Conservation (phyloP, 2,113 vertebrate species). For the Manacus vitellinus region DNA sequence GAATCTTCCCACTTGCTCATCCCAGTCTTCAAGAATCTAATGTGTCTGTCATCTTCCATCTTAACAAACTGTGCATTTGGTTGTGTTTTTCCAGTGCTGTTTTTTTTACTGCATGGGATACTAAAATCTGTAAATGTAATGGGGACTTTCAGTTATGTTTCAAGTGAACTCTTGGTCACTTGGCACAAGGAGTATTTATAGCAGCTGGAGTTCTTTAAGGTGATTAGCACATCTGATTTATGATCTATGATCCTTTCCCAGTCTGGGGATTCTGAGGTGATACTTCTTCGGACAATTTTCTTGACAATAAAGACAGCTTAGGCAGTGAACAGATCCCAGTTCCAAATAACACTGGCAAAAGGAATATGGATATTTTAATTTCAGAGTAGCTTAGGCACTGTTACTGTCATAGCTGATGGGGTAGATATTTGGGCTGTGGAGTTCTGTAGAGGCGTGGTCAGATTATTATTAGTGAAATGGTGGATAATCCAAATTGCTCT, state of each 20-base stretch:
- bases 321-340: not conserved
- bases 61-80: not conserved
- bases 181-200: not conserved
- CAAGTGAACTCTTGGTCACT: not conserved
- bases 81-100: not conserved
- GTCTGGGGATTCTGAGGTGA: not conserved
- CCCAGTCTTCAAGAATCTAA: not conserved
- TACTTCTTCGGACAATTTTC: not conserved
- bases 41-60: not conserved
- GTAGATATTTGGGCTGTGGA: not conserved
- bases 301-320: not conserved
- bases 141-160: not conserved
- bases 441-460: not conserved
- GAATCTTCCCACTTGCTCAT: not conserved
- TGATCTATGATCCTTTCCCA: not conserved
- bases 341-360: not conserved
- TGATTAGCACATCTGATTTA: not conserved
- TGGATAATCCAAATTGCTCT: not conserved
- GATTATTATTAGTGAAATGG: not conserved
- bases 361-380: not conserved
- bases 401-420: not conserved
- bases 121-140: not conserved
- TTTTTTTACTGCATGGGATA: not conserved
- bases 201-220: not conserved
- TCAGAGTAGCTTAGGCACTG: not conserved